Percentiles rank a stretch among this genome's conserved stretches.
These are phyloP conservation scores for Callorhinus ursinus DNA, from an alignment of 2,113 vertebrate species.

Conservation along the genomic window DNA sequence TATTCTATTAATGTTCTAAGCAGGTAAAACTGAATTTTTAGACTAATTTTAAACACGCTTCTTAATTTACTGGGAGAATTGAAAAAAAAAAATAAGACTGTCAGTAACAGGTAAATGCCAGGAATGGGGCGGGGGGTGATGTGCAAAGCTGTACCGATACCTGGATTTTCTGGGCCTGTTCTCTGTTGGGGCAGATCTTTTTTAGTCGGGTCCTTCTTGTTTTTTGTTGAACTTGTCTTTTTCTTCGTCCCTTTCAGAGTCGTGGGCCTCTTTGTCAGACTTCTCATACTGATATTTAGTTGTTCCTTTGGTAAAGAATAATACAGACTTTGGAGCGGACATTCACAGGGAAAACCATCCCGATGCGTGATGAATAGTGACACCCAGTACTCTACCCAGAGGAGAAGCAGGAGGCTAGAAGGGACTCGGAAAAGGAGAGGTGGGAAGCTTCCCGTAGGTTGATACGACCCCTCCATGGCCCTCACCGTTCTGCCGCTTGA, in stretches of 20 bases:
- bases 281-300: neutral
- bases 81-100: neutral
- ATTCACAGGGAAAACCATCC: neutral
- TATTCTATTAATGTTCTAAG: neutral
- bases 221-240: neutral
- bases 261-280: neutral
- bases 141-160: neutral
- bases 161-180: neutral
- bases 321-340: neutral
- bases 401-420: neutral
- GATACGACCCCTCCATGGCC: neutral
- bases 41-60: neutral
- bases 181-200: neutral
- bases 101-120: neutral
- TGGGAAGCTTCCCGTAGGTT: neutral
- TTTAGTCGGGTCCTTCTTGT: neutral
- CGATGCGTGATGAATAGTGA: neutral
- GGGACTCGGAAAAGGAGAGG: neutral
- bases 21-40: neutral
- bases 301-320: slow-evolving; percentile 28
- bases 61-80: neutral
- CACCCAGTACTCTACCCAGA: neutral
- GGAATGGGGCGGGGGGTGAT: neutral
- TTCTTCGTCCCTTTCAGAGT: neutral
- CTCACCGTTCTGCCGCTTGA: neutral